A percentile compares a stretch with the other conserved stretches of the same genome.
These are phyloP conservation scores for Callosobruchus maculatus DNA, from an alignment of 2,888 invertebrate genomes.

Conservation along the genomic window DNA sequence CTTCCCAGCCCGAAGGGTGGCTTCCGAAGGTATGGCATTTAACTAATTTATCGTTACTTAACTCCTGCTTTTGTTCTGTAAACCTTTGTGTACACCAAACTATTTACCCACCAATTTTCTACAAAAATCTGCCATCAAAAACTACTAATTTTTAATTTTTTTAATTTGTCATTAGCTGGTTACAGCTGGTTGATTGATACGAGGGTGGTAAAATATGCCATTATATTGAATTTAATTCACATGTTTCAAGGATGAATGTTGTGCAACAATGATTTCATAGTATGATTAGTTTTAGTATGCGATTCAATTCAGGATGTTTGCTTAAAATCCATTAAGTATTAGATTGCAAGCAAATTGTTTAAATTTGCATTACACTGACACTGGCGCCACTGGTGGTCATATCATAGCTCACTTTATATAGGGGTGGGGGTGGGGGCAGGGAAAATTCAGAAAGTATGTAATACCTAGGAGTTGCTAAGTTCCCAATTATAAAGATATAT, in stretches of 20 bases:
- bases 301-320: too few species aligned
- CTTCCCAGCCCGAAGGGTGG: slow-evolving; percentile 79
- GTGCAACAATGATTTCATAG: neutral
- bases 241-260: neutral
- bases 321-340: too few species aligned
- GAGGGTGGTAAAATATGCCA: neutral
- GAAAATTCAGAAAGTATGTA: too few species aligned
- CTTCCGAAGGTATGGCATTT: slow-evolving; percentile 60
- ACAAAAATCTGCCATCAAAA: neutral
- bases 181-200: neutral
- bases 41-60: neutral
- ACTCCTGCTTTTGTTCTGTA: neutral
- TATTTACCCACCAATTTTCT: too few species aligned
- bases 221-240: neutral
- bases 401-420: too few species aligned
- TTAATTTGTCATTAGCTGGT: neutral
- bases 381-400: too few species aligned
- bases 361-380: too few species aligned
- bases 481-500: too few species aligned
- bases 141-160: neutral
- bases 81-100: neutral
- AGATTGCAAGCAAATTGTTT: too few species aligned
- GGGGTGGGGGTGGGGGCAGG: too few species aligned
- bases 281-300: too few species aligned
- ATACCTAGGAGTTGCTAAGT: too few species aligned